Evolutionary conservation across 2,888 invertebrate genomes (phyloP), one percentile per base, ranked within the genome.

Genomic region (Volucella bombylans): DNA sequence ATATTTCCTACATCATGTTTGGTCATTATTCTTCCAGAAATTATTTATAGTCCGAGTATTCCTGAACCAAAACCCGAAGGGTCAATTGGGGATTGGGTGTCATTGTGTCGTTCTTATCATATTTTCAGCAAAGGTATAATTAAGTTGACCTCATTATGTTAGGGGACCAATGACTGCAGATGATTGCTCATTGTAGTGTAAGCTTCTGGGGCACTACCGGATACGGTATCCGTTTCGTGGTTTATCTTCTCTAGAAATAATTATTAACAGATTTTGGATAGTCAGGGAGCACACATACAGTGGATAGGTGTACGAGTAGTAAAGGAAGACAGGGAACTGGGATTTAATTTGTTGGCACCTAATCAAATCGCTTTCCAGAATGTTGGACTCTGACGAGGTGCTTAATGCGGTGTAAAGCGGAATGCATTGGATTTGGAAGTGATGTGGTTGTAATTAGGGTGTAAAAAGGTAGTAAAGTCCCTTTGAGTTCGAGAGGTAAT

Each of bases 321-420:
- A 39, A 43, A 12, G 1, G 39, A 23, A 43, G 43, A 38, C 15
- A 12, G 10, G 1, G 1, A 15, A 10, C 10, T 49, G 14, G 59
- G 12, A 38, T 74, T 72, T 55, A 83, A 83, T 79, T 71, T 74
- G 79, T 76, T 80, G 74, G 65, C 80, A 83, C 83, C 83, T 83
- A 83, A 83, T 83, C 80, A 65, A 83, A 83, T 74, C 67, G 64
- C 65, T 83, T 83, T 76, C 80, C 80, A 71, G 80, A 50, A 15
- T 67, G 65, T 80, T 74, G 61, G 80, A 80, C 14, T 49, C 65
- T 71, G 74, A 76, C 31, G 79, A 83, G 69, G 83, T 80, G 83
- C 65, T 83, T 76, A 83, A 71, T 80, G 79, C 61, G 65, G 65
- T 83, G 83, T 76, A 71, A 83, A 74, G 39, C 69, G 12, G 65